Evolutionary conservation across 2,113 vertebrate species (phyloP), one percentile per base, ranked within the genome.

Genomic region (Zosterops borbonicus): DNA sequence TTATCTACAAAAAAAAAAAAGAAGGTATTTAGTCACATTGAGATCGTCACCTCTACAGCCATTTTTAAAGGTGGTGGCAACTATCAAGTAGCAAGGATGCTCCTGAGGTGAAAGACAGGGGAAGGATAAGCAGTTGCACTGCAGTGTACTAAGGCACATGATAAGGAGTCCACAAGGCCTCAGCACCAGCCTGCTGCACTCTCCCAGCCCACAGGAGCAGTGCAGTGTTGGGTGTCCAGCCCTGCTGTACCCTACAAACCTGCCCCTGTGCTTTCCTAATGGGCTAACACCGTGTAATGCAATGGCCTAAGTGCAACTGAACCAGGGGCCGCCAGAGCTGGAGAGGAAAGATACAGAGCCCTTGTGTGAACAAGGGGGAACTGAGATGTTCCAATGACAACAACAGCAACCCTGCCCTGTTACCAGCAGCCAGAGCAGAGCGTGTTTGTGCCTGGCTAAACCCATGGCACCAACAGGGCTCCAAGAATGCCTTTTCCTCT

Each of bases 401-500:
- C 6, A 60, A 73, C 0, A 46, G 29, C 53, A 73, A 55, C 14
- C 9, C 15, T 59, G 10, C 62, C 21, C 47, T 67, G 33, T 15
- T 31, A 28, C 6, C 49, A 31, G 1, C 5, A 76, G 39, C 44
- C 59, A 62, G 14, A 74, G 44, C 55, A 59, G 17, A 52, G 18
- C 0, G 0, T 4, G 3, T 21, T 29, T 18, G 33, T 1, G 2
- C 25, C 28, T 28, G 39, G 39, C 31, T 69, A 73, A 74, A 58
- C 17, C 50, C 1, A 5, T 6, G 4, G 42, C 81, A 78, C 56
- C 46, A 29, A 17, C 0, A 22, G 31, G 8, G 17, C 64, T 58
- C 50, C 6, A 58, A 62, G 46, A 60, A 60, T 2, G 10, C 12
- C 22, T 46, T 28, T 12, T 74, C 44, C 47, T 28, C 52, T 52